Conservation (phyloP, 1,140 invertebrate genomes). For the Saccostrea cuccullata region DNA sequence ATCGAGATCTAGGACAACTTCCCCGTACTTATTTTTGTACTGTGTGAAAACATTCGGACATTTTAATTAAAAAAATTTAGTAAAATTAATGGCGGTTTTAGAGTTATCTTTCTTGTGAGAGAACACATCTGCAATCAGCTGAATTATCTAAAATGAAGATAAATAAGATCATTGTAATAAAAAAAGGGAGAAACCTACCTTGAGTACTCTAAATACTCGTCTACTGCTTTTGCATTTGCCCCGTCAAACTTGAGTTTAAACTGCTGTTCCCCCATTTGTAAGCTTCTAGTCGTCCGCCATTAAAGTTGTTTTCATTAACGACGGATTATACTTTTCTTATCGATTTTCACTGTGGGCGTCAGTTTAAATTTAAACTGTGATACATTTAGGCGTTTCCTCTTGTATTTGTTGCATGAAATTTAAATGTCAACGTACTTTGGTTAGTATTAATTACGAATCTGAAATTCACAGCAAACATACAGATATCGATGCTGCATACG, state of each 20-base stretch:
- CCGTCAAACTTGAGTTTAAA: slow-evolving; percentile 74
- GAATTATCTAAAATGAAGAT: not conserved
- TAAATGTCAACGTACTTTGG: not conserved
- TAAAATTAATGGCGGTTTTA: too few species aligned
- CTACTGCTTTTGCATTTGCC: slow-evolving; percentile 71
- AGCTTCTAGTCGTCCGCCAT: slow-evolving; percentile 8
- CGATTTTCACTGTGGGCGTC: slow-evolving; percentile 17
- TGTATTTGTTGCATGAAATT: not conserved
- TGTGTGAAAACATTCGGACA: too few species aligned
- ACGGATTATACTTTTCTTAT: slow-evolving; percentile 26
- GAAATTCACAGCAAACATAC: too few species aligned
- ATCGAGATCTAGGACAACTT: too few species aligned
- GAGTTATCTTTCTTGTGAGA: too few species aligned
- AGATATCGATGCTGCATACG: too few species aligned
- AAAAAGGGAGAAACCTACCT: slow-evolving; percentile 64
- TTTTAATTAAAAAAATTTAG: too few species aligned
- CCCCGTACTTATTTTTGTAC: too few species aligned
- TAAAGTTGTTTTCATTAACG: slow-evolving; percentile 28
- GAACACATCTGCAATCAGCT: not conserved
- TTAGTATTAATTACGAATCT: too few species aligned
- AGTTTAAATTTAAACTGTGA: not conserved
- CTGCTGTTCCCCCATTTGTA: slow-evolving; percentile 60
- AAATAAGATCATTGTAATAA: not conserved
- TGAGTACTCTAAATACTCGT: slow-evolving; percentile 77
- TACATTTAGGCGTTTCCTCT: not conserved